Percentiles rank a stretch among this genome's conserved stretches.
Conservation (phyloP, 2,888 invertebrate species). For the Microctonus hyperodae region DNA sequence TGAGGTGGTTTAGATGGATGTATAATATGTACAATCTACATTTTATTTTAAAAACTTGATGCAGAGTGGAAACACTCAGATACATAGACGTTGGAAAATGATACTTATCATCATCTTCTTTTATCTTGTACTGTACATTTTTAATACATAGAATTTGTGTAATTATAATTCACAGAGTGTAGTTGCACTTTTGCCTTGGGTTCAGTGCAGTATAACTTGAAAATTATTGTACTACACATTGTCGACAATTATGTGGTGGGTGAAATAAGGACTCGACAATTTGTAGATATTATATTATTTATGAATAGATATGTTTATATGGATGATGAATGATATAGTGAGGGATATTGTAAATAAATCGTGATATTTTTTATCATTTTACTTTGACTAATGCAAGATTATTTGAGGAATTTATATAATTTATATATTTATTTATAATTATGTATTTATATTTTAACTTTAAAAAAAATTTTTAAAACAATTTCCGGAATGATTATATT, state of each 20-base stretch:
- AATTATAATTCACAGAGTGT: constrained; percentile 40
- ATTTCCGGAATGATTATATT: no score
- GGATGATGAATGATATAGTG: background rate
- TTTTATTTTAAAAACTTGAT: background rate
- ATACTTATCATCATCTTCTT: constrained; percentile 26
- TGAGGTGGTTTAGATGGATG: background rate
- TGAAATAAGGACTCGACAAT: background rate
- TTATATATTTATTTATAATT: no score
- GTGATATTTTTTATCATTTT: no score
- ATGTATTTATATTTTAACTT: no score
- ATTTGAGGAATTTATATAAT: no score
- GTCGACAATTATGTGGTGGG: background rate
- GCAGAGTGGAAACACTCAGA: constrained; percentile 5
- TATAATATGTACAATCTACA: background rate
- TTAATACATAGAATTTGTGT: constrained; percentile 38
- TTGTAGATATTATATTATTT: no score
- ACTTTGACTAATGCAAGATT: no score
- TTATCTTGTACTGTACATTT: constrained; percentile 32
- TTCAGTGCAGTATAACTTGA: constrained; percentile 17
- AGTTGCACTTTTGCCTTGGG: constrained; percentile 25
- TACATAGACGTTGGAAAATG: constrained; percentile 10
- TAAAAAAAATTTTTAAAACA: no score
- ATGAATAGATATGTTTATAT: background rate
- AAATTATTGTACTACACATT: constrained; percentile 23
- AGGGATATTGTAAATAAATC: no score